Evolutionary conservation across 2,113 vertebrate species (phyloP), one percentile per base, ranked within the genome.

Genomic region (Saccopteryx bilineata): DNA sequence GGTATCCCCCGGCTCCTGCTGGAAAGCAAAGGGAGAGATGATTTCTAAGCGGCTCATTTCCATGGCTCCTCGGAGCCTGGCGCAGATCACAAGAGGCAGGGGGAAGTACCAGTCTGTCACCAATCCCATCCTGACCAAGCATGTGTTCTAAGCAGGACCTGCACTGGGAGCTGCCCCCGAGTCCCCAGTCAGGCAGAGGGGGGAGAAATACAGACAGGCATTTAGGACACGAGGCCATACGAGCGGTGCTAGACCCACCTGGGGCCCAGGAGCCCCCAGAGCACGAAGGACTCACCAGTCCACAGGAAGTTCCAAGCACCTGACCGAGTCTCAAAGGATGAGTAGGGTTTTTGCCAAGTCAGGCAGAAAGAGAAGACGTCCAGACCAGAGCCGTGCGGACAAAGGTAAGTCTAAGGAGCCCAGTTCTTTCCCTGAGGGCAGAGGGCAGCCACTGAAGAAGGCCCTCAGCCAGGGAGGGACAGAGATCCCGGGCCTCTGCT

Each of bases 111-210:
- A 4, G 52, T 9, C 31, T 56, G n/a, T 17, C 50, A n/a, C 24
- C 0, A 1, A 19, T n/a, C 23, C 0, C 8, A 65, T 54, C 50
- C n/a, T 31, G 26, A 33, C 23, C 2, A 9, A 69, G 46, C 17
- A 31, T 14, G 46, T 56, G 56, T 31, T 72, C 63, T 18, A 23
- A 28, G 61, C 54, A 56, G 91, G 88, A 65, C 31, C n/a, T 18
- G 39, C 1, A 1, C 52, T 12, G 18, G 48, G n/a, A 56, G 58
- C 18, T 21, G n/a, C 12, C 39, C 68, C 18, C 8, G 19, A 50
- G 14, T 33, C 39, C 46, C 31, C 1, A 0, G 26, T 19, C 24
- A 78, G 69, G 75, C 28, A 2, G 31, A 56, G 39, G 39, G 60
- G 15, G 48, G 48, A 71, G 46, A 28, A 80, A 71, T 0, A 12